A percentile compares a stretch with the other conserved stretches of the same genome.
These are phyloP conservation scores for Dyspetes luteomarginatus DNA, from an alignment of 2,888 invertebrate species.

Conservation along the genomic window DNA sequence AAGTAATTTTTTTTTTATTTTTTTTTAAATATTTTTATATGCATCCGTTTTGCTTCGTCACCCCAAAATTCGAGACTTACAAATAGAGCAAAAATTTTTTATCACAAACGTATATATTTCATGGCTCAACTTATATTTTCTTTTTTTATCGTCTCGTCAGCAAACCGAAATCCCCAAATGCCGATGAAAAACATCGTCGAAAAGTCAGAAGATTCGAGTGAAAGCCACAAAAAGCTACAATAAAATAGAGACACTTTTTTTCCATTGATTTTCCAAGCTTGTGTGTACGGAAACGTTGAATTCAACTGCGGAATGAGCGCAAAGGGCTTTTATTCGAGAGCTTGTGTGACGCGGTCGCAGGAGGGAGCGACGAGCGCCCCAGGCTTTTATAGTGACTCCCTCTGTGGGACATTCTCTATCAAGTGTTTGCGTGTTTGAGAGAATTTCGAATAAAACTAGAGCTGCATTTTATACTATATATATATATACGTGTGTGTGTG, in stretches of 20 bases:
- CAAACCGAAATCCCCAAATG: slow-evolving; percentile 7
- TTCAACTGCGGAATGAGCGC: not conserved
- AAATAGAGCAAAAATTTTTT: too few relatives aligned
- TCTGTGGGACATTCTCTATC: not conserved
- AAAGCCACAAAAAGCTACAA: not conserved
- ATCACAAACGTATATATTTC: too few relatives aligned
- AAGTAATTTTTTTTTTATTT: too few relatives aligned
- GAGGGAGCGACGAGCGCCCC: slow-evolving; percentile 50
- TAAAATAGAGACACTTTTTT: not conserved
- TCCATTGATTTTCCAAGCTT: not conserved
- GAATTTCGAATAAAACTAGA: not conserved
- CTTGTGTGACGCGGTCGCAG: slow-evolving; percentile 45
- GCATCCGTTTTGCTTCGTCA: too few relatives aligned
- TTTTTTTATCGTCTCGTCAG: not conserved
- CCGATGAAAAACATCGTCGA: slow-evolving; percentile 15
- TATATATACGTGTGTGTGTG: not conserved
- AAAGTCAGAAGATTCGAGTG: not conserved
- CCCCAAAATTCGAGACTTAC: too few relatives aligned
- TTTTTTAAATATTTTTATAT: too few relatives aligned
- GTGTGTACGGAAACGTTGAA: slow-evolving; percentile 16
- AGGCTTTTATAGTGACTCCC: not conserved
- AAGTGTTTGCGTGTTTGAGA: slow-evolving; percentile 18
- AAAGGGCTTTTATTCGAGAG: slow-evolving; percentile 16
- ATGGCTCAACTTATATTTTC: too few relatives aligned
- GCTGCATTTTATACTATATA: not conserved